Evolutionary conservation across 1,140 invertebrate genomes (phyloP).

Genomic region (Asobara japonica): DNA sequence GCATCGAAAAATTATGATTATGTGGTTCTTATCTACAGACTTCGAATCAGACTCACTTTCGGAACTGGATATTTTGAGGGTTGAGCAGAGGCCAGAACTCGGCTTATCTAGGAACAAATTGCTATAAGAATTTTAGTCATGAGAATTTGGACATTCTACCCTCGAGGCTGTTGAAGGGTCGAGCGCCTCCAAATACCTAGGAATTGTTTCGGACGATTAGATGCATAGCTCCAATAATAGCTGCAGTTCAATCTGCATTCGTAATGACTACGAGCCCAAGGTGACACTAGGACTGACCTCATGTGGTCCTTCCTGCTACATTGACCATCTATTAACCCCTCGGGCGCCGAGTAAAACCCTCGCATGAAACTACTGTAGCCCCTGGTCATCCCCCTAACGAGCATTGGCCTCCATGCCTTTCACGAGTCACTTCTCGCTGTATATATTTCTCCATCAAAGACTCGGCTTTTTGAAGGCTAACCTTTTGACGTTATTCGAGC

Average conservation of each 20-base stretch:
- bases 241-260: conserved; percentile 54
- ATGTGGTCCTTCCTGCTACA: conserved; percentile 40
- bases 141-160: not conserved
- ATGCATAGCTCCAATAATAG: conserved; percentile 47
- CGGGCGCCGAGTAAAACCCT: conserved; percentile 43
- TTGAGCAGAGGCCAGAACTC: too few relatives aligned
- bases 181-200: too few relatives aligned
- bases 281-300: conserved; percentile 58
- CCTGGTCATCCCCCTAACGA: conserved; percentile 28
- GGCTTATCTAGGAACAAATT: too few relatives aligned
- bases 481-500: not conserved
- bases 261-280: conserved; percentile 57
- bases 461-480: not conserved
- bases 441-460: not conserved
- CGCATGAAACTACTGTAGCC: not conserved
- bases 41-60: too few relatives aligned
- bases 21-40: too few relatives aligned
- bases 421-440: not conserved
- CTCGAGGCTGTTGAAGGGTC: too few relatives aligned
- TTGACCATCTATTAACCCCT: conserved; percentile 59
- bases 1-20: too few relatives aligned
- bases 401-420: conserved; percentile 14
- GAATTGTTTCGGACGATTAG: conserved; percentile 45
- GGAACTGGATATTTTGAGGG: too few relatives aligned
- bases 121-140: too few relatives aligned